These are phyloP conservation scores for Toxotes lorentzi DNA, from an alignment of 2,797 vertebrate species.

Conservation along the genomic window DNA sequence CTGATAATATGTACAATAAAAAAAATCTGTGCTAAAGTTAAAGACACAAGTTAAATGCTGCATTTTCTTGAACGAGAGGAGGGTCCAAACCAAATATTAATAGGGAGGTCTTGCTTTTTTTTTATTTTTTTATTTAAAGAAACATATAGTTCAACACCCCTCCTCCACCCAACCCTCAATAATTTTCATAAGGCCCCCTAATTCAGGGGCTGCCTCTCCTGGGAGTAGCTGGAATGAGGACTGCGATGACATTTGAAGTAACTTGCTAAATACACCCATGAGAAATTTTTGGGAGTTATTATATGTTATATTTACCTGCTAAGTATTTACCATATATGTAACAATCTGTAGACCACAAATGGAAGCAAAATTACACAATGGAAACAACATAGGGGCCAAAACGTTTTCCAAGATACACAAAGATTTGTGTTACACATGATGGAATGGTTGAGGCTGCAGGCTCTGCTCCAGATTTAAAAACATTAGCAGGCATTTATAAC, in stretches of 20 bases:
- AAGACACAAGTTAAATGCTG: too few species aligned
- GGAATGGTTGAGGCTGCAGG: slow-evolving; percentile 44
- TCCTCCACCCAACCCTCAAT: neutral
- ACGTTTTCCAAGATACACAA: slow-evolving; percentile 56
- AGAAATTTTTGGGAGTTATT: slow-evolving; percentile 74
- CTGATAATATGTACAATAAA: too few species aligned
- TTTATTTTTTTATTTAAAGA: too few species aligned
- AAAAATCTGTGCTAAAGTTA: too few species aligned
- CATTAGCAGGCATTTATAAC: slow-evolving; percentile 63
- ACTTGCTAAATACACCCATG: slow-evolving; percentile 73
- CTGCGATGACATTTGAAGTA: slow-evolving; percentile 71
- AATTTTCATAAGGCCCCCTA: slow-evolving; percentile 22
- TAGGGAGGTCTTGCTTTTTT: too few species aligned
- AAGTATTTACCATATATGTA: slow-evolving; percentile 60
- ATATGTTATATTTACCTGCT: slow-evolving; percentile 67
- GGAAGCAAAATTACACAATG: slow-evolving; percentile 54
- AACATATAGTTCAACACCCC: too few species aligned
- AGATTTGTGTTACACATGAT: slow-evolving; percentile 35
- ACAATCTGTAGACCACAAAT: slow-evolving; percentile 55
- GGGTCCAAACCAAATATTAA: too few species aligned
- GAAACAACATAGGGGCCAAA: slow-evolving; percentile 70
- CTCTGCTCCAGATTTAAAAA: slow-evolving; percentile 60
- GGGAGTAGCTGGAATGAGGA: slow-evolving; percentile 65
- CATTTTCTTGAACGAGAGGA: too few species aligned
- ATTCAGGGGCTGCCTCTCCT: slow-evolving; percentile 36